Evolutionary conservation across 2,797 vertebrate species (phyloP).

Genomic region (Pipistrellus nathusii): DNA sequence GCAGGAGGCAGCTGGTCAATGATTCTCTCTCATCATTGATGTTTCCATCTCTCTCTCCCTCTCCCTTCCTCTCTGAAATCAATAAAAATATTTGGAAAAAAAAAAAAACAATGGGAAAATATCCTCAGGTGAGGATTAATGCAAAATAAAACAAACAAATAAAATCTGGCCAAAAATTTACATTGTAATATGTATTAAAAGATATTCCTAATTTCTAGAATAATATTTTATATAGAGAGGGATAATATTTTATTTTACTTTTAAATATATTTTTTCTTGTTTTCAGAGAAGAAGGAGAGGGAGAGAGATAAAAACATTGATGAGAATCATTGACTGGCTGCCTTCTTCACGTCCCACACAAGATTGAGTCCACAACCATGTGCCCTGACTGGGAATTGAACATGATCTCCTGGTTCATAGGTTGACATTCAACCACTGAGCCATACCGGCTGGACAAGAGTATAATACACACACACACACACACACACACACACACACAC

Average conservation of each 20-base stretch:
- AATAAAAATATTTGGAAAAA: not conserved
- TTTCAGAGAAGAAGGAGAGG: too few relatives aligned
- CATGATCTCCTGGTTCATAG: too few relatives aligned
- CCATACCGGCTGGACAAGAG: not conserved
- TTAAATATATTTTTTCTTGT: too few relatives aligned
- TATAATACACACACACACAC: too few relatives aligned
- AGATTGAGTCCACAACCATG: too few relatives aligned
- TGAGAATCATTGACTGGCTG: too few relatives aligned
- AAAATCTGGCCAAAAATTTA: not conserved
- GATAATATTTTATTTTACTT: not conserved
- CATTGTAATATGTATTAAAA: not conserved
- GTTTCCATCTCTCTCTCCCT: not conserved
- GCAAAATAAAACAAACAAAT: too few relatives aligned
- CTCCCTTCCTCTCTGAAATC: not conserved
- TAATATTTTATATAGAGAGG: not conserved
- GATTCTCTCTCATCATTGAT: not conserved
- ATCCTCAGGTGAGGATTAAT: not conserved
- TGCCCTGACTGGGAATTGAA: too few relatives aligned
- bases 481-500: too few relatives aligned
- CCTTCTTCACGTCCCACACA: too few relatives aligned
- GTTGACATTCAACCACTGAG: too few relatives aligned
- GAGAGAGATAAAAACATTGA: too few relatives aligned
- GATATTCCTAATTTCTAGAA: slow-evolving; percentile 3
- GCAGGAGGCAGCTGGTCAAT: not conserved
- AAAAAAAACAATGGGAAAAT: not conserved